A percentile compares a stretch with the other conserved stretches of the same genome.
Evolutionary conservation across 2,797 vertebrate genomes (phyloP).

Genomic region (Clarias pachynema): DNA sequence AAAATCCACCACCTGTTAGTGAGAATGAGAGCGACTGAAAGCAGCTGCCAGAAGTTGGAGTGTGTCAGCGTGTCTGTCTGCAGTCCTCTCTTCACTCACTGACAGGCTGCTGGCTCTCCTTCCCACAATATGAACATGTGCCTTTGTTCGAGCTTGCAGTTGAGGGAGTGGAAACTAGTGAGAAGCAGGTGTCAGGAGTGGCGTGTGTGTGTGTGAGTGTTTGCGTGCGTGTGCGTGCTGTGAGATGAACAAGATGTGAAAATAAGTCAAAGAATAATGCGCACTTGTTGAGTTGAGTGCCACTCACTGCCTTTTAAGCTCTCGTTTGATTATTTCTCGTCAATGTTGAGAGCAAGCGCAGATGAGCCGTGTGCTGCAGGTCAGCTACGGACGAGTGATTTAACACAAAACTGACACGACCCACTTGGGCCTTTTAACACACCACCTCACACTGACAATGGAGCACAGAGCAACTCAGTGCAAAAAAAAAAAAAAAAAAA

Average conservation of each 20-base stretch:
- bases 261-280: slow-evolving; percentile 6
- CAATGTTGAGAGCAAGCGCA: background rate
- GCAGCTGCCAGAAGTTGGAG: slow-evolving; percentile 49
- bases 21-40: background rate
- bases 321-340: background rate
- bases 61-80: slow-evolving; percentile 44
- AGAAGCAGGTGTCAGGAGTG: slow-evolving; percentile 43
- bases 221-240: background rate
- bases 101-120: slow-evolving; percentile 49
- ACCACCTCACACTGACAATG: slow-evolving; percentile 21
- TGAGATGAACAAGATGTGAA: slow-evolving; percentile 20
- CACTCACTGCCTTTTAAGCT: slow-evolving; percentile 2
- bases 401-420: slow-evolving; percentile 4
- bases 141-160: slow-evolving; percentile 48
- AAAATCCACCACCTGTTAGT: slow-evolving; percentile 25
- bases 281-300: background rate
- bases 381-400: slow-evolving; percentile 26
- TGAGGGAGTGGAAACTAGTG: slow-evolving; percentile 29
- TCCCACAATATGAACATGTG: slow-evolving; percentile 44
- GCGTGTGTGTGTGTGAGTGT: slow-evolving; percentile 16
- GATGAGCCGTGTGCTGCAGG: slow-evolving; percentile 3
- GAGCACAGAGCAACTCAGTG: slow-evolving; percentile 6
- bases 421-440: slow-evolving; percentile 42
- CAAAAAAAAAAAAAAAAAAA: too few relatives aligned
- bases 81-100: slow-evolving; percentile 39